Evolutionary conservation across 2,888 invertebrate species (phyloP), one percentile per base, ranked within the genome.

Genomic region (Actias luna): DNA sequence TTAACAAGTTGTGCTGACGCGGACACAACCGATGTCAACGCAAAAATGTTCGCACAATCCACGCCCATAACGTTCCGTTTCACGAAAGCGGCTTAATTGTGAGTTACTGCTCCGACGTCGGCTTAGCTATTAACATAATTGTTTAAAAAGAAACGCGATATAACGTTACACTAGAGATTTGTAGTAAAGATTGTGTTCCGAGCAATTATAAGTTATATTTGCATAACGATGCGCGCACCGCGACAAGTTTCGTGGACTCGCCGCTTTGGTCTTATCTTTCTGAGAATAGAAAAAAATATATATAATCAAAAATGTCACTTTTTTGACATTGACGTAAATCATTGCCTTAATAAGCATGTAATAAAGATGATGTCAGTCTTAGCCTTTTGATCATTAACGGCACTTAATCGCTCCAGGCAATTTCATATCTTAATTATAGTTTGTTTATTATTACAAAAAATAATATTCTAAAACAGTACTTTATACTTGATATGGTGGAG

Each of bases 141-240:
- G 84, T 86, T 88, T 87, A 78, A 82, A 87, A 90, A 90, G 88
- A 89, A 90, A 87, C 79, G 77, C 79, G 76, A 83, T 80, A 80
- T 81, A 82, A 52, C 52, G 16, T 18, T 29, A 52, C 16, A 52
- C 52, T 82, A 82, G 88, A 91, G 52, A 52, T 52, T 90, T 77
- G 83, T 79, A 80, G 83, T 87, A 79, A 84, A 88, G 88, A 90
- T 91, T 86, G 65, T 63, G 57, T 78, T 81, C 77, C 69, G 67
- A 68, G 84, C 79, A 86, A 88, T 87, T 88, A 89, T 83, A 84
- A 79, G 74, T 71, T 61, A 74, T 87, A 88, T 91, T 89, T 87
- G 89, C 89, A 85, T 90, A 85, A 84, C 75, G 86, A 46, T 46
- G 46, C 46, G 46, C 18, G 18, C 46, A 22, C 2, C 68, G 70